Percentiles rank a stretch among this genome's conserved stretches.
phyloP scores from a whole-genome alignment of 2,113 vertebrate species.

The Toxostoma redivivum region DNA sequence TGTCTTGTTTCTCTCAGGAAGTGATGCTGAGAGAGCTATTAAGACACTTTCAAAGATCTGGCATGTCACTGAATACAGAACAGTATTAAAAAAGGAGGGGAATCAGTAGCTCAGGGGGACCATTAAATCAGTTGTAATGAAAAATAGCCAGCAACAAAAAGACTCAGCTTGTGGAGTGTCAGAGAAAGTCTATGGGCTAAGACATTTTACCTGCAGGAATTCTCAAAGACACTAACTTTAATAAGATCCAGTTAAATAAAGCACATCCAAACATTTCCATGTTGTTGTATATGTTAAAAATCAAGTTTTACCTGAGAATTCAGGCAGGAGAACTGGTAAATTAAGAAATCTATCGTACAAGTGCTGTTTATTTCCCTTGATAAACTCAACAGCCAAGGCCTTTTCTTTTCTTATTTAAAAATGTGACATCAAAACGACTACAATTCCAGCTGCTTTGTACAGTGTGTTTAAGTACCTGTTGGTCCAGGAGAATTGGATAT shows the following conservation, averaged over 20 bases:
- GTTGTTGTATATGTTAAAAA: background rate
- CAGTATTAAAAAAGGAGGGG: background rate
- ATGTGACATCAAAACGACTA: background rate
- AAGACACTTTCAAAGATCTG: background rate
- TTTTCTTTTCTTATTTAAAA: background rate
- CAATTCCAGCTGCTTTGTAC: background rate
- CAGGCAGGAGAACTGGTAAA: background rate
- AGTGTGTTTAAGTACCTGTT: background rate
- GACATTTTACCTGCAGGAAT: background rate
- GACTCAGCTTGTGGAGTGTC: background rate
- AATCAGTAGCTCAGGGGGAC: background rate
- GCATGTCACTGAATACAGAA: background rate
- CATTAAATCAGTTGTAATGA: background rate
- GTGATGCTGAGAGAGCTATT: background rate
- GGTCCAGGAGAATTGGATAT: background rate
- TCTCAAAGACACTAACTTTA: background rate
- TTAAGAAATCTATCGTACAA: background rate
- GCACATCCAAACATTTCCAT: background rate
- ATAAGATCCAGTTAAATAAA: background rate
- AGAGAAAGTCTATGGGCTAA: background rate
- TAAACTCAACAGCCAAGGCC: background rate
- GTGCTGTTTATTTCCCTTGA: background rate
- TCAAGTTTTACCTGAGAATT: background rate
- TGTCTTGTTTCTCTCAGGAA: background rate
- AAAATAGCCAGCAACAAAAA: background rate